Conservation (phyloP, 2,113 vertebrate genomes). For the Amazona vittata region DNA sequence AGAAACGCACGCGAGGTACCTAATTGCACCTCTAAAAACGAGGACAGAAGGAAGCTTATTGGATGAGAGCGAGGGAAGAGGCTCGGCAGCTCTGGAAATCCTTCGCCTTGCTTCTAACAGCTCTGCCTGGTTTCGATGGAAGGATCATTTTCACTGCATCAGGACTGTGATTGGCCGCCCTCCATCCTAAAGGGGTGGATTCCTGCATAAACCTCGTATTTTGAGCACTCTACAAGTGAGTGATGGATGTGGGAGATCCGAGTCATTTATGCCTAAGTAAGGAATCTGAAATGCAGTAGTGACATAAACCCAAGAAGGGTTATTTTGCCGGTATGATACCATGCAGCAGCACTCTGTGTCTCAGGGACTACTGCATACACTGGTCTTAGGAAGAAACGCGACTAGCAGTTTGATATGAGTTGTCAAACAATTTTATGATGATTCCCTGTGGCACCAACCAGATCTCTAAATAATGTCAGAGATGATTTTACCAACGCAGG, state of each 20-base stretch:
- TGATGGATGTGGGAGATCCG: not conserved
- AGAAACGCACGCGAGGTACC: not conserved
- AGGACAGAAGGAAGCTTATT: not conserved
- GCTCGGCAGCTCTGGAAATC: not conserved
- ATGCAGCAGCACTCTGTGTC: not conserved
- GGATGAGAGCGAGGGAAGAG: not conserved
- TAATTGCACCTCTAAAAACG: not conserved
- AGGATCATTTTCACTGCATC: constrained; percentile 53
- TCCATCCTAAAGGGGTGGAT: constrained; percentile 9
- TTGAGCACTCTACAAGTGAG: not conserved
- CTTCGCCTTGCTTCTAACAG: not conserved
- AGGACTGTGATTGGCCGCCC: not conserved
- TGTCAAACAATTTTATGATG: not conserved
- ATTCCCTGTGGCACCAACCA: not conserved
- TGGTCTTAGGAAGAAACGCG: not conserved
- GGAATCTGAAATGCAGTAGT: not conserved
- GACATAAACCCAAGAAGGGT: not conserved
- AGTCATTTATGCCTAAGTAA: not conserved
- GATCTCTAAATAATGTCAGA: not conserved
- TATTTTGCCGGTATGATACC: not conserved
- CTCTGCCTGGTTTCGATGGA: not conserved
- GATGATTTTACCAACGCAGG: not conserved
- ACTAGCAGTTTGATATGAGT: not conserved
- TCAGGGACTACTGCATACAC: not conserved
- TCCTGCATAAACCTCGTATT: not conserved